Conservation (phyloP, 2,797 vertebrate genomes). For the Morus bassanus region DNA sequence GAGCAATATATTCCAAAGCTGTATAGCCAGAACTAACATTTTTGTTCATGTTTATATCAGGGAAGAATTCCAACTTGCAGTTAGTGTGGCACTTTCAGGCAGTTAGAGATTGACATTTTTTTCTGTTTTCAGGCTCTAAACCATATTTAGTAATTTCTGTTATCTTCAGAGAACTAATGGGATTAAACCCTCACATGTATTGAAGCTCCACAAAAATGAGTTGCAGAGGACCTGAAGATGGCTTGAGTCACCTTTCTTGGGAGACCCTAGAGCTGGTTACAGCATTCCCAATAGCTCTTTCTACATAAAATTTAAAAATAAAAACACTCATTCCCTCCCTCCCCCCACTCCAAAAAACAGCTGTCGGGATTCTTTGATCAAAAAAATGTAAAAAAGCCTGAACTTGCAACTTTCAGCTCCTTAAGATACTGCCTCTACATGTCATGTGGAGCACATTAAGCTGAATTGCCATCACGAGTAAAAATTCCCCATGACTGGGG, state of each 20-base stretch:
- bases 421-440: not conserved
- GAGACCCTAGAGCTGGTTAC: not conserved
- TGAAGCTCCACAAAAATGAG: not conserved
- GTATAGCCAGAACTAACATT: not conserved
- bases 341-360: too few relatives aligned
- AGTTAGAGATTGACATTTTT: not conserved
- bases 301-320: not conserved
- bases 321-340: too few relatives aligned
- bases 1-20: not conserved
- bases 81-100: not conserved
- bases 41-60: not conserved
- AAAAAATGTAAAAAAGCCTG: not conserved
- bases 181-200: not conserved
- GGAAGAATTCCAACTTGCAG: not conserved
- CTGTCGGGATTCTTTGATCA: not conserved
- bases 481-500: not conserved
- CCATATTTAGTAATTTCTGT: not conserved
- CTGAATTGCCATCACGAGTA: not conserved
- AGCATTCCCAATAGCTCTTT: not conserved
- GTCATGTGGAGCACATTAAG: not conserved
- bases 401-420: not conserved
- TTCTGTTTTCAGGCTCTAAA: not conserved
- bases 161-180: not conserved
- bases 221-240: not conserved
- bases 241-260: not conserved